Evolutionary conservation across 2,113 vertebrate genomes (phyloP).

Genomic region (Anser cygnoides): DNA sequence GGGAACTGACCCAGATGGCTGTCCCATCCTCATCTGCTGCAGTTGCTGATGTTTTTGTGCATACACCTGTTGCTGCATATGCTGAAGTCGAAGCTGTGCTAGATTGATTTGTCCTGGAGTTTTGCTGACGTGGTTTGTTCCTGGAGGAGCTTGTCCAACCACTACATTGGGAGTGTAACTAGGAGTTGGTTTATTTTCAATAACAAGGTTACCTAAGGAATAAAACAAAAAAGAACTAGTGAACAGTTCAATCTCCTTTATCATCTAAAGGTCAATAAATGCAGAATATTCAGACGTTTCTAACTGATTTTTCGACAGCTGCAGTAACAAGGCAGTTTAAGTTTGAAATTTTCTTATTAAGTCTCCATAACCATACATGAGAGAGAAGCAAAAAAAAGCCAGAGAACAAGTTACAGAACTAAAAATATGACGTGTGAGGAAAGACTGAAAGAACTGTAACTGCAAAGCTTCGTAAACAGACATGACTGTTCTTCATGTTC

Average conservation of each 20-base stretch:
- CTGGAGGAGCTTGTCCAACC: conserved; percentile 86
- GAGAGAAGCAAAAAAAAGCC: background rate
- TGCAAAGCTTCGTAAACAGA: background rate
- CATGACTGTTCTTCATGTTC: background rate
- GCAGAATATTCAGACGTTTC: background rate
- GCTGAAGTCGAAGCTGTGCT: conserved; percentile 94
- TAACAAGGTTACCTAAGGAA: conserved; percentile 90
- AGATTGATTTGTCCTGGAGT: conserved; percentile 94
- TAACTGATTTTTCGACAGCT: background rate
- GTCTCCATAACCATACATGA: background rate
- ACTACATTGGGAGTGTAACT: conserved; percentile 88
- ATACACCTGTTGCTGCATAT: conserved; percentile 95
- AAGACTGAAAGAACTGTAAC: background rate
- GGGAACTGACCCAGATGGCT: conserved; percentile 86
- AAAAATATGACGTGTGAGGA: background rate
- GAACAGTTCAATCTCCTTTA: background rate
- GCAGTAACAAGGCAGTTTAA: background rate
- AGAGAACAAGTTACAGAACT: background rate
- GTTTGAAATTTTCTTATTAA: background rate
- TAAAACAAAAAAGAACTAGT: background rate
- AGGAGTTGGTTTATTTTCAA: conserved; percentile 90
- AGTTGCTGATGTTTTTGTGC: conserved; percentile 90
- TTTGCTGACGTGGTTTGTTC: conserved; percentile 88
- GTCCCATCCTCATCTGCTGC: conserved; percentile 93
- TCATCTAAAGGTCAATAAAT: background rate